Conservation (phyloP, 2,113 vertebrate species). For the Speoplatyrhinus poulsoni region DNA sequence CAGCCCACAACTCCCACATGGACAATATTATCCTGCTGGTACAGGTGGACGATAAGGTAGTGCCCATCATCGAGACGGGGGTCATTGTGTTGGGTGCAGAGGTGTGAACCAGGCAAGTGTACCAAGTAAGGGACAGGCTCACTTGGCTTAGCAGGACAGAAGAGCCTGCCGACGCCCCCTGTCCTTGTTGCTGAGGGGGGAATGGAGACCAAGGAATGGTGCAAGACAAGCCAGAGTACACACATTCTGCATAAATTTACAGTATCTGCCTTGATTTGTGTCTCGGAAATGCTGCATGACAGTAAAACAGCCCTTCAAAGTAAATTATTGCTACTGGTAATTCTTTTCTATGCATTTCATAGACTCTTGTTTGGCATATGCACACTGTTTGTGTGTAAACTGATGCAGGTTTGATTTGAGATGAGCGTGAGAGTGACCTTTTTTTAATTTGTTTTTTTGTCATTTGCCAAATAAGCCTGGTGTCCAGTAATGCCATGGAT, state of each 20-base stretch:
- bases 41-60: conserved; percentile 98
- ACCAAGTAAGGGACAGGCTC: conserved; percentile 44
- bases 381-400: conserved; percentile 21
- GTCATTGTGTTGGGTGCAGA: conserved; percentile 97
- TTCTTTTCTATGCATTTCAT: conserved; percentile 88
- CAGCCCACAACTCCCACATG: conserved; percentile 93
- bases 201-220: conserved; percentile 72
- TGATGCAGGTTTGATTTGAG: conserved; percentile 59
- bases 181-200: conserved; percentile 58
- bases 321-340: conserved; percentile 70
- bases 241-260: conserved; percentile 47
- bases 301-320: conserved; percentile 73
- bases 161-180: conserved; percentile 65
- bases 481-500: conserved; percentile 77
- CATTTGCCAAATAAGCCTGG: conserved; percentile 90
- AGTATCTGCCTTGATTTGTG: conserved; percentile 72
- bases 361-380: conserved; percentile 79
- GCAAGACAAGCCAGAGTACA: conserved; percentile 59
- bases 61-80: conserved; percentile 95
- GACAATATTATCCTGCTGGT: conserved; percentile 99
- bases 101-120: conserved; percentile 81
- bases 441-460: conserved; percentile 49
- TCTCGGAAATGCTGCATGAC: conserved; percentile 87
- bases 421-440: conserved; percentile 40
- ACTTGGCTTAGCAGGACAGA: conserved; percentile 48